Evolutionary conservation across 2,888 invertebrate genomes (phyloP), one percentile per base, ranked within the genome.

Genomic region (Electrophaes corylata): DNA sequence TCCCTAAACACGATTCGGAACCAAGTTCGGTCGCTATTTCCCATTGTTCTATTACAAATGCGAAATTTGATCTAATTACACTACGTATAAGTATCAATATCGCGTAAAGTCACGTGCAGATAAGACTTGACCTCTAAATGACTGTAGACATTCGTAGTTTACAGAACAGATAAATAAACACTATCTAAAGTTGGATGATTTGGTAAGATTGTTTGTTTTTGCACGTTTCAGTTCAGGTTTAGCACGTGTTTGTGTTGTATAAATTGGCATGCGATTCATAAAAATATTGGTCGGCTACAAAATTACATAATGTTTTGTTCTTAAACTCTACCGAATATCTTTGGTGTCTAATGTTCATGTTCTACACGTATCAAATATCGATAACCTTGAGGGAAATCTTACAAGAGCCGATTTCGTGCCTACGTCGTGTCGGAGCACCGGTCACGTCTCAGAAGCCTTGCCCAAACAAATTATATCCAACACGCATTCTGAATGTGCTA

Each of bases 61-160:
- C 52, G 39, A 62, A 60, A 56, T 35, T 60, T 48, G 16, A 46
- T 50, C 54, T 57, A 61, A 35, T 44, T 41, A 12, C 10, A 4
- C 18, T 29, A 26, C 31, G 26, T 43, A 48, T 57, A 46, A 5
- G 33, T 12, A 43, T 46, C 41, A 56, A 50, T 40, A 31, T 35
- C 26, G 5, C 16, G 60, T 60, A 60, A 54, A 44, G 52, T 46
- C 23, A 49, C 41, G 20, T 19, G 41, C 10, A 47, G 62, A 66
- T 66, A 64, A 61, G 45, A 37, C 10, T 19, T 53, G 61, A 66
- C 66, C 64, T 64, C 54, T 60, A 61, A 53, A 48, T 37, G 14
- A 48, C 52, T 52, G 48, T 54, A 60, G 54, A 60, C 57, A 57
- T 46, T 39, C 18, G 33, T 33, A 51, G 41, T 48, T 41, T 31